Evolutionary conservation across 2,888 invertebrate species (phyloP), one percentile per base, ranked within the genome.

Genomic region (Tortricodes alternella): DNA sequence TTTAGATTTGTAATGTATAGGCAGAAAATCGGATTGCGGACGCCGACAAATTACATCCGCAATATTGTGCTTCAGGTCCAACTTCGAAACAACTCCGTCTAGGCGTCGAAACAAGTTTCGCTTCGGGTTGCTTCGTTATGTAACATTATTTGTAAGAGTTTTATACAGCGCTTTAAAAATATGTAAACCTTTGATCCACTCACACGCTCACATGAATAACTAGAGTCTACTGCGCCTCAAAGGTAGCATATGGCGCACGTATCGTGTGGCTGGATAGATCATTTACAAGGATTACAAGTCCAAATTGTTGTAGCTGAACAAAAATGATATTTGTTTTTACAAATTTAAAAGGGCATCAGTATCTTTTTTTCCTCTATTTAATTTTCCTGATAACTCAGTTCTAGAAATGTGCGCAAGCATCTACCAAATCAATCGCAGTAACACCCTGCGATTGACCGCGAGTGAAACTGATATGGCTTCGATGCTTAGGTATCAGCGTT

Each of bases 401-500:
- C 23, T 15, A 16, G 38, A 8, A 8, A 34, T 37, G 46, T 43
- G 39, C 49, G 18, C n/a, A 19, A 51, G 15, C 16, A 23, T 39
- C 38, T 38, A 29, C 38, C 38, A 7, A 39, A 39, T n/a, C 41
- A 21, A 56, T 49, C 49, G 49, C 29, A 23, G 44, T 29, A 60
- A 61, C 71, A 63, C 62, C 70, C 68, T 60, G 67, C 68, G 65
- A 71, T 71, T 71, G 73, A 71, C 74, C 74, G 68, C 75, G 64
- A 63, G 56, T 46, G 60, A 9, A 5, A 29, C 15, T 15, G 39
- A 52, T 75, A 73, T 53, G 80, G 77, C 76, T 82, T 83, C 79
- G 50, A 60, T 64, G 76, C 72, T 84, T 73, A 62, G 59, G 70
- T 85, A 81, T 73, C 83, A 74, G 66, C 67, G 67, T 60, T 66